Percentiles rank a stretch among this genome's conserved stretches.
These are phyloP conservation scores for Momotus momota DNA, from an alignment of 2,797 vertebrate genomes.

Conservation along the genomic window DNA sequence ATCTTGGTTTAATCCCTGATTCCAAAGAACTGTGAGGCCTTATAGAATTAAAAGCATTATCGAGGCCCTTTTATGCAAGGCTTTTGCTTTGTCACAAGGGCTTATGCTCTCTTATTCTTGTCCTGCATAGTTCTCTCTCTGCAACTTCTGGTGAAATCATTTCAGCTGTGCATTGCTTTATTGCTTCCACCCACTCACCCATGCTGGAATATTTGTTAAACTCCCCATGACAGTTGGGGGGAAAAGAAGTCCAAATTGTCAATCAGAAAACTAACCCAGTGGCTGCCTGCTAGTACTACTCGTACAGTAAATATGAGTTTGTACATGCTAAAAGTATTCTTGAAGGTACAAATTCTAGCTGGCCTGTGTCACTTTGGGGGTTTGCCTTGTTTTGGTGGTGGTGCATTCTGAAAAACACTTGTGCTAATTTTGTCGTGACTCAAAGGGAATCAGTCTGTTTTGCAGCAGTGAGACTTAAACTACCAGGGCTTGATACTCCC, in stretches of 20 bases:
- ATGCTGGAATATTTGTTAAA: conserved; percentile 27
- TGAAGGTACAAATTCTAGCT: not conserved
- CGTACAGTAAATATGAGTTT: not conserved
- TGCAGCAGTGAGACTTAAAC: conserved; percentile 24
- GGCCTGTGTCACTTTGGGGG: not conserved
- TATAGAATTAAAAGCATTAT: not conserved
- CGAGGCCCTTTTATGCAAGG: conserved; percentile 7
- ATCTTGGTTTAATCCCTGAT: not conserved
- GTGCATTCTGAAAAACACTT: not conserved
- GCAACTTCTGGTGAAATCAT: conserved; percentile 27
- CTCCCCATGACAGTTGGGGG: conserved; percentile 35
- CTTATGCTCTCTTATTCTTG: not conserved
- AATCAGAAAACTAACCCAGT: conserved; percentile 29
- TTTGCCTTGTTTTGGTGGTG: not conserved
- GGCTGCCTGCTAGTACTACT: not conserved
- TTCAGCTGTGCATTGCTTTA: conserved; percentile 46
- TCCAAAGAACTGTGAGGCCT: not conserved
- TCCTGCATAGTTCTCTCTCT: conserved; percentile 11
- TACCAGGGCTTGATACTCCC: not conserved
- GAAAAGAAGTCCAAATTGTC: conserved; percentile 23
- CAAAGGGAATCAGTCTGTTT: not conserved
- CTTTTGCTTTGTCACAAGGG: conserved; percentile 39
- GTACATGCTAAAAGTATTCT: not conserved
- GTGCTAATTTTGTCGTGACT: not conserved
- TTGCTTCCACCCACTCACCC: conserved; percentile 52